Percentiles rank a stretch among this genome's conserved stretches.
phyloP scores from a whole-genome alignment of 2,888 invertebrate species.

The Seladonia tumulorum region DNA sequence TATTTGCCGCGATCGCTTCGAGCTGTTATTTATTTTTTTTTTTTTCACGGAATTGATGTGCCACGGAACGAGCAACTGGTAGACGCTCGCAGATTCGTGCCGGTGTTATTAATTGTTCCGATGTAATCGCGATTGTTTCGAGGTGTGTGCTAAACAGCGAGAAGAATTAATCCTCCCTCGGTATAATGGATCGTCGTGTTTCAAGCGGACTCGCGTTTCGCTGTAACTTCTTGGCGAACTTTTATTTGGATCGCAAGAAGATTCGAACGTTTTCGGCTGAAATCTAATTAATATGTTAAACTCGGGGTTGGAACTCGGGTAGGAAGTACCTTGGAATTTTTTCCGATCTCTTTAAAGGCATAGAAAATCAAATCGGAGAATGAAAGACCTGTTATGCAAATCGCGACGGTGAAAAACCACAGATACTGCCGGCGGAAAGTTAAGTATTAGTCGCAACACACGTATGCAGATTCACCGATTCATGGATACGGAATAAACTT shows the following conservation, averaged over 20 bases:
- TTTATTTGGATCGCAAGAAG: background rate
- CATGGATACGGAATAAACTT: background rate
- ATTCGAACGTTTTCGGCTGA: background rate
- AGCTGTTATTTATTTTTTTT: background rate
- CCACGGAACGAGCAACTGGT: background rate
- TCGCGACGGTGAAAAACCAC: background rate
- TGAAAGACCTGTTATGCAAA: background rate
- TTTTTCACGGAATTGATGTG: background rate
- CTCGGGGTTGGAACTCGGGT: no score
- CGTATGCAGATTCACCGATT: background rate
- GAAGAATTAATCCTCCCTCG: background rate
- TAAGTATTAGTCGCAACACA: background rate
- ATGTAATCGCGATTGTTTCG: slow-evolving; percentile 6
- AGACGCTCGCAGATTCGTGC: background rate
- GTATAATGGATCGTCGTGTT: background rate
- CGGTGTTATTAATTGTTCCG: background rate
- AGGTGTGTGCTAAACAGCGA: background rate
- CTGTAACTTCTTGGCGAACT: background rate
- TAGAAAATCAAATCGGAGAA: background rate
- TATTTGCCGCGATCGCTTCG: background rate
- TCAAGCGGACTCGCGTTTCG: background rate
- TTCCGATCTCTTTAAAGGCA: background rate
- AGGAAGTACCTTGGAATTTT: background rate
- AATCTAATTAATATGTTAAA: background rate
- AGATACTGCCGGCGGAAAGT: background rate